phyloP scores from a whole-genome alignment of 1,140 invertebrate species.

The Harpegnathos saltator region DNA sequence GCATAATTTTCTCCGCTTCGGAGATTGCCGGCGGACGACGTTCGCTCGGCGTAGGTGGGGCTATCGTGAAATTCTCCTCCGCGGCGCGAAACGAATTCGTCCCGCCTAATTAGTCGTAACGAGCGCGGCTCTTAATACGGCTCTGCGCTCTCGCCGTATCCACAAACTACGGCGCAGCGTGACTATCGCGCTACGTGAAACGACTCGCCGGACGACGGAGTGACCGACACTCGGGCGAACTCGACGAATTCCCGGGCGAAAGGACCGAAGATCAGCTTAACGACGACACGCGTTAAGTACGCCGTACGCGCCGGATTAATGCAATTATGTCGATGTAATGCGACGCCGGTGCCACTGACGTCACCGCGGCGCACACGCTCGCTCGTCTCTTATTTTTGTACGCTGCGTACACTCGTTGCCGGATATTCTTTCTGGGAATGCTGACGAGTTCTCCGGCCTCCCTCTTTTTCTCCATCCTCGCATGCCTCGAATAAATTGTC shows the following conservation, averaged over 20 bases:
- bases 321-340: constrained; percentile 78
- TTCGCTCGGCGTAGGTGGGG: not conserved
- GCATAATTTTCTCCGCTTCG: not conserved
- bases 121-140: constrained; percentile 45
- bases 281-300: constrained; percentile 58
- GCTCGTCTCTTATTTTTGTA: constrained; percentile 53
- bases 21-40: not conserved
- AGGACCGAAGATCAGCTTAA: constrained; percentile 60
- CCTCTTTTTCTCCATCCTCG: constrained; percentile 45
- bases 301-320: constrained; percentile 71
- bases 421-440: constrained; percentile 78
- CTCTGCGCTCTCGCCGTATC: constrained; percentile 20
- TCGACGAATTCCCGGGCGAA: constrained; percentile 50
- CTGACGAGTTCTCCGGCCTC: constrained; percentile 65
- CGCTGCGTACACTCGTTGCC: constrained; percentile 63
- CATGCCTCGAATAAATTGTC: constrained; percentile 46
- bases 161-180: not conserved
- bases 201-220: constrained; percentile 7
- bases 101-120: constrained; percentile 53
- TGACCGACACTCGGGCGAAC: constrained; percentile 5
- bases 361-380: constrained; percentile 63
- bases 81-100: constrained; percentile 6
- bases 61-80: constrained; percentile 8
- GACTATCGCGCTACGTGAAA: not conserved
- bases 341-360: constrained; percentile 76